phyloP scores from a whole-genome alignment of 2,797 vertebrate species.

The Falco peregrinus region DNA sequence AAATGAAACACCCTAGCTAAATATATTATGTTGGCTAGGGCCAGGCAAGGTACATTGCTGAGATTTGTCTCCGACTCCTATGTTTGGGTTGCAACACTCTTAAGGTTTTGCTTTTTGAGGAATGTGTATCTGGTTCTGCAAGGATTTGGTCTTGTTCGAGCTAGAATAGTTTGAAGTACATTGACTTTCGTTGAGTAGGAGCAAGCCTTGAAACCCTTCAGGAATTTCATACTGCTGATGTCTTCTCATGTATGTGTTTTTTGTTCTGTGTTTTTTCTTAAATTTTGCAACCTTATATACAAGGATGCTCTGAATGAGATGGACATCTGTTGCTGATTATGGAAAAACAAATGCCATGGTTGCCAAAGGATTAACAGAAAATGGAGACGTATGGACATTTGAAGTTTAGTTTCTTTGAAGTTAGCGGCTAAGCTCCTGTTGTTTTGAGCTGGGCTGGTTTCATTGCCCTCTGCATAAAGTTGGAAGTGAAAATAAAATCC shows the following conservation, averaged over 20 bases:
- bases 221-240: slow-evolving; percentile 36
- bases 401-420: not conserved
- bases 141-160: slow-evolving; percentile 9
- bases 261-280: not conserved
- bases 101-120: slow-evolving; percentile 45
- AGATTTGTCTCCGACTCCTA: not conserved
- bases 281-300: not conserved
- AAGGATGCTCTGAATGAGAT: slow-evolving; percentile 55
- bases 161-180: not conserved
- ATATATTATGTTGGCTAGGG: not conserved
- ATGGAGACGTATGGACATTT: not conserved
- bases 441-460: not conserved
- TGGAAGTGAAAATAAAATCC: slow-evolving; percentile 9
- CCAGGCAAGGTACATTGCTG: not conserved
- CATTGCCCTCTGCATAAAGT: not conserved
- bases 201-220: slow-evolving; percentile 43
- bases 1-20: not conserved
- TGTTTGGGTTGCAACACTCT: not conserved
- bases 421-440: not conserved
- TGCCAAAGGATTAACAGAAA: not conserved
- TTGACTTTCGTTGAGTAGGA: not conserved
- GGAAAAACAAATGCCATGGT: not conserved
- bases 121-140: not conserved
- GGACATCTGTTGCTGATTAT: not conserved
- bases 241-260: slow-evolving; percentile 4